phyloP scores from a whole-genome alignment of 2,113 vertebrate genomes.

The Lampris megalopsis region DNA sequence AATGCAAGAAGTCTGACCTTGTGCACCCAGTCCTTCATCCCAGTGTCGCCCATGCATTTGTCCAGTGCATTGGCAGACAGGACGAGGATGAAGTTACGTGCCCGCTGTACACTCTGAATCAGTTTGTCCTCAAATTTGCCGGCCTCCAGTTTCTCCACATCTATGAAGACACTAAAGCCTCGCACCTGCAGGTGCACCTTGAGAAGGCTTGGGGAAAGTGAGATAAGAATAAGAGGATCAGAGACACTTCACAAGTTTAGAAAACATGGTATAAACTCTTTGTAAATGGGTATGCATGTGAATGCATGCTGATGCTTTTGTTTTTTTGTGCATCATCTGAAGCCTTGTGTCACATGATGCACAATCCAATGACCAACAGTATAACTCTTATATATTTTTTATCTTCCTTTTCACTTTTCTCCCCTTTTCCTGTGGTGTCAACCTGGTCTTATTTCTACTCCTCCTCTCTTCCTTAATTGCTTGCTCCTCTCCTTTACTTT shows the following conservation, averaged over 20 bases:
- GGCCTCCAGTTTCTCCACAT: constrained; percentile 96
- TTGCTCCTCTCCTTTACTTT: background rate
- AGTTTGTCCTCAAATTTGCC: constrained; percentile 97
- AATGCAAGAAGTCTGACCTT: constrained; percentile 82
- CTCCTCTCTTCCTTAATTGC: too few relatives aligned
- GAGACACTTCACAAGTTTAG: background rate
- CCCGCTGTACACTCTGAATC: constrained; percentile 89
- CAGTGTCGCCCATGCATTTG: constrained; percentile 92
- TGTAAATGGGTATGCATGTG: too few relatives aligned
- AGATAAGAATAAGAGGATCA: background rate
- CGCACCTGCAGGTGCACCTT: constrained; percentile 97
- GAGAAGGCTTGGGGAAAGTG: constrained; percentile 83
- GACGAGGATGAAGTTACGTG: constrained; percentile 94
- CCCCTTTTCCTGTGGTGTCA: too few relatives aligned
- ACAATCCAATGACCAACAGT: background rate
- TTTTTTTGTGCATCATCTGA: too few relatives aligned
- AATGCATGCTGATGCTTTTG: too few relatives aligned
- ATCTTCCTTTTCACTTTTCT: background rate
- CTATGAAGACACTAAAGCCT: constrained; percentile 96
- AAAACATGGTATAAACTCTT: too few relatives aligned
- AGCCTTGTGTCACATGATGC: too few relatives aligned
- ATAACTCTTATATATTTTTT: too few relatives aligned
- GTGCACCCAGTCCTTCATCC: constrained; percentile 97
- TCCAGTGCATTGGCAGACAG: constrained; percentile 90
- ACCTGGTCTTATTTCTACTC: too few relatives aligned